These are phyloP conservation scores for Eristalis intricaria DNA, from an alignment of 2,888 invertebrate species.

Conservation along the genomic window DNA sequence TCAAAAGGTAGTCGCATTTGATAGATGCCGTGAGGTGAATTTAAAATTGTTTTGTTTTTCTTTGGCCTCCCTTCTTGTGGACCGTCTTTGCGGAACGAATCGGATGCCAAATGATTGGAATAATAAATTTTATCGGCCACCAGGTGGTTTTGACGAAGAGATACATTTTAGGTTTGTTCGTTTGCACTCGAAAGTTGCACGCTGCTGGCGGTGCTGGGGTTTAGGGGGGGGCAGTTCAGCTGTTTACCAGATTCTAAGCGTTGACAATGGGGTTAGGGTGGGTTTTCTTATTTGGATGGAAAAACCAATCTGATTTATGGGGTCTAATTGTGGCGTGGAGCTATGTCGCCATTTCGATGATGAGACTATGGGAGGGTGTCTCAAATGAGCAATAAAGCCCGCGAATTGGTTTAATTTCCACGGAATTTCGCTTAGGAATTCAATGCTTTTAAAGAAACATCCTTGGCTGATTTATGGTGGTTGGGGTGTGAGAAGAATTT, in stretches of 20 bases:
- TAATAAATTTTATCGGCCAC: constrained; percentile 65
- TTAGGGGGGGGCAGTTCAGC: not conserved
- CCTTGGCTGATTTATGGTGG: not conserved
- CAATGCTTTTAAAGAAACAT: not conserved
- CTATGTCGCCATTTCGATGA: constrained; percentile 26
- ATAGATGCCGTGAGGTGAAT: constrained; percentile 12
- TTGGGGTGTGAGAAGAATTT: not conserved
- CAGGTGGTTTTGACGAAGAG: constrained; percentile 50
- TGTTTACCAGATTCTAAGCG: not conserved
- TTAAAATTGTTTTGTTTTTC: constrained; percentile 1
- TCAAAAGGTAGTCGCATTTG: constrained; percentile 59
- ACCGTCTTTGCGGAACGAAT: not conserved
- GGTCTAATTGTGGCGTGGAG: constrained; percentile 50
- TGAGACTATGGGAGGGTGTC: not conserved
- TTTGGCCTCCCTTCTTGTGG: not conserved
- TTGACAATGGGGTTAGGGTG: constrained; percentile 7
- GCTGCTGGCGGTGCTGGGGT: not conserved
- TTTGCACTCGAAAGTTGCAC: not conserved
- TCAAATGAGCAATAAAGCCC: not conserved
- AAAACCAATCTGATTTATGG: constrained; percentile 56
- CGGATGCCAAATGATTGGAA: constrained; percentile 60
- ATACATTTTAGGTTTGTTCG: constrained; percentile 45
- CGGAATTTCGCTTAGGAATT: not conserved
- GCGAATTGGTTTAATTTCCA: not conserved
- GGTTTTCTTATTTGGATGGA: constrained; percentile 45